Percentiles rank a stretch among this genome's conserved stretches.
Conservation (phyloP, 2,113 vertebrate genomes). For the Apus apus region DNA sequence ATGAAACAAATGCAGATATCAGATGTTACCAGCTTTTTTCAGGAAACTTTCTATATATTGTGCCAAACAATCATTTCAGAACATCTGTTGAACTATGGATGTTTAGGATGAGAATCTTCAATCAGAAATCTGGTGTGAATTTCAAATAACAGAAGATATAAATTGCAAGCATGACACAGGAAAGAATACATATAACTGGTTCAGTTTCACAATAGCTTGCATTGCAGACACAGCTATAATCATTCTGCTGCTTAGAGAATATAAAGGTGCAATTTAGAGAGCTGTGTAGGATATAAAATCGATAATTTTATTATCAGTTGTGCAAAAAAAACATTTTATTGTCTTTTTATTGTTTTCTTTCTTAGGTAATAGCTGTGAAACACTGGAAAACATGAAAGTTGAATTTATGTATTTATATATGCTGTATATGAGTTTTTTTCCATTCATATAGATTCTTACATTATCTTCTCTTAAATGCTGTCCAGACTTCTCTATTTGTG, state of each 20-base stretch:
- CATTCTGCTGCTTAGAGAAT: background rate
- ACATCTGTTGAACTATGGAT: background rate
- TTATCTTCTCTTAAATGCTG: background rate
- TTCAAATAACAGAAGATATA: background rate
- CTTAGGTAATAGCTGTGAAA: background rate
- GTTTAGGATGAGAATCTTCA: background rate
- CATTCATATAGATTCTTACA: background rate
- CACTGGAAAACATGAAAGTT: background rate
- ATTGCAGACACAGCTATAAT: background rate
- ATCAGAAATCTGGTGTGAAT: background rate
- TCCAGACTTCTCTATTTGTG: background rate
- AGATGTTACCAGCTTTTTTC: background rate
- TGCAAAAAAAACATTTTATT: background rate
- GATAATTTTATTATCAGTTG: background rate
- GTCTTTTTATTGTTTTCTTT: background rate
- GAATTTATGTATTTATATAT: background rate
- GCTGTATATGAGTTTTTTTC: background rate
- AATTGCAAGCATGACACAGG: background rate
- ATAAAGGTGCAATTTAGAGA: background rate
- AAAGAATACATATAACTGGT: background rate
- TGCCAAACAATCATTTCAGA: background rate
- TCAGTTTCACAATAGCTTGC: background rate
- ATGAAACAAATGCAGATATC: background rate
- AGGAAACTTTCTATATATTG: background rate
- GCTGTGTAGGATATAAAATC: background rate